Percentiles rank a stretch among this genome's conserved stretches.
These are phyloP conservation scores for Fregata magnificens DNA, from an alignment of 2,113 vertebrate genomes.

Conservation along the genomic window DNA sequence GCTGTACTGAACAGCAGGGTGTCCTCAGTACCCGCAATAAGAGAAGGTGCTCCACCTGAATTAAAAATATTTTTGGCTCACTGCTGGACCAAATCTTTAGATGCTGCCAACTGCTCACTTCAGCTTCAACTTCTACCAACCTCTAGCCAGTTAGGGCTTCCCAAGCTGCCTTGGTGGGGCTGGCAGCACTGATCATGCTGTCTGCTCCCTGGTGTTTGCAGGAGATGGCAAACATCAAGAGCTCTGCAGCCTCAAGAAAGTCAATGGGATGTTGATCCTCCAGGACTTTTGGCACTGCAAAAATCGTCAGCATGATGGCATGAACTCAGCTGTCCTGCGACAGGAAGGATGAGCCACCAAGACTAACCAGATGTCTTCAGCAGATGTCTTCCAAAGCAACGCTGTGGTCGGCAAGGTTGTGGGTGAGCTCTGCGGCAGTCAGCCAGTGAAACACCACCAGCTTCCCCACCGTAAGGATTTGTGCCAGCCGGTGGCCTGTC, in stretches of 20 bases:
- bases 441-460: not conserved
- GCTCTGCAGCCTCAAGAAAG: not conserved
- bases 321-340: accelerated
- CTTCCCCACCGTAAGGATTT: not conserved
- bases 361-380: not conserved
- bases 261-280: not conserved
- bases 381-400: not conserved
- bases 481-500: not conserved
- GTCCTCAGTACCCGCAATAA: not conserved
- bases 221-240: not conserved
- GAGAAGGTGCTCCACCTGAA: not conserved
- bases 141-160: not conserved
- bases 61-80: not conserved
- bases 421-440: not conserved
- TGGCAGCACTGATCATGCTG: not conserved
- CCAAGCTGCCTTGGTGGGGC: not conserved
- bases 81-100: not conserved
- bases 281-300: not conserved
- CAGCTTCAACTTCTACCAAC: not conserved
- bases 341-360: accelerated
- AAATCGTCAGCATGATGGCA: not conserved
- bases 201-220: not conserved
- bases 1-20: not conserved
- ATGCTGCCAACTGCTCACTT: not conserved
- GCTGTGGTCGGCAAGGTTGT: accelerated